A percentile compares a stretch with the other conserved stretches of the same genome.
These are phyloP conservation scores for Tricholauxania praeusta DNA, from an alignment of 2,888 invertebrate genomes.

Conservation along the genomic window DNA sequence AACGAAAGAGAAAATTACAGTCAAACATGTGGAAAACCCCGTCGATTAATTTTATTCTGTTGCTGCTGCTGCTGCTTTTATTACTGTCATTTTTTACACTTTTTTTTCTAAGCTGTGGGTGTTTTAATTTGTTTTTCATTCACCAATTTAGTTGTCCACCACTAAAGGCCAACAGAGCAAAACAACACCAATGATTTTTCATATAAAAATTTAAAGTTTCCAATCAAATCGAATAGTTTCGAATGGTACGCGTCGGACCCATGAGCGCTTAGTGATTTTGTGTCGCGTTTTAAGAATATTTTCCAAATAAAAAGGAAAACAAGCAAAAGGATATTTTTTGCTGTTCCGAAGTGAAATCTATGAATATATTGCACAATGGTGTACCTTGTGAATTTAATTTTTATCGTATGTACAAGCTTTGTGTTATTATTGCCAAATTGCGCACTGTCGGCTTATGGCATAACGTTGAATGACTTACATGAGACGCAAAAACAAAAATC, in stretches of 20 bases:
- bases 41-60: constrained; percentile 10
- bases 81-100: not conserved
- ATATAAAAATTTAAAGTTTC: constrained; percentile 22
- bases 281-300: not conserved
- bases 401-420: not conserved
- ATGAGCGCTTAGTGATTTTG: not conserved
- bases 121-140: not conserved
- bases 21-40: constrained; percentile 9
- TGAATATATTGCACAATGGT: not conserved
- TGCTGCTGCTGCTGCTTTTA: not conserved
- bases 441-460: not conserved
- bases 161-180: not conserved
- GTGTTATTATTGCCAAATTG: not conserved
- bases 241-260: not conserved
- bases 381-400: not conserved
- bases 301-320: not conserved
- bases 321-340: not conserved
- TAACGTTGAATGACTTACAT: constrained; percentile 3
- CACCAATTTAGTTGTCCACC: not conserved
- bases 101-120: not conserved
- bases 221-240: constrained; percentile 16
- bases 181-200: constrained; percentile 7
- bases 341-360: too few species aligned
- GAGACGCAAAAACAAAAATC: not conserved
- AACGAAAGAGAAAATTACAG: too few species aligned